A percentile compares a stretch with the other conserved stretches of the same genome.
Conservation (phyloP, 2,797 vertebrate species). For the Halcyon smyrnensis region DNA sequence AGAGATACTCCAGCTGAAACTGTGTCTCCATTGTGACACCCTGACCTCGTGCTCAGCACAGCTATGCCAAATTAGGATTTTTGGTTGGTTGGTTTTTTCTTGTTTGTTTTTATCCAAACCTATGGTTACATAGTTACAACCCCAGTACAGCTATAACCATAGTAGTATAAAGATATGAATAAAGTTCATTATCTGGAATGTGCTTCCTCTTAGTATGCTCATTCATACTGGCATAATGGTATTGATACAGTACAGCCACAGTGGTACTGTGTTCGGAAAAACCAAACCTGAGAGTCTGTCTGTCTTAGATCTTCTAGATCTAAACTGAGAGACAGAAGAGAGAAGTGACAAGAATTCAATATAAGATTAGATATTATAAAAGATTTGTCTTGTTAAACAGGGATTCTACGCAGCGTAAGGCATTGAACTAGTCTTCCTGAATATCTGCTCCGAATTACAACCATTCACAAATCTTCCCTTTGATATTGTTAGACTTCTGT, state of each 20-base stretch:
- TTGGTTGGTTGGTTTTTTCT: not conserved
- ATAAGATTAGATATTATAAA: not conserved
- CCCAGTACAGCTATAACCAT: not conserved
- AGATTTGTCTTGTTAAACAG: not conserved
- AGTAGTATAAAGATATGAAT: not conserved
- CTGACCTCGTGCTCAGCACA: not conserved
- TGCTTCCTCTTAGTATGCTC: not conserved
- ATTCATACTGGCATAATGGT: not conserved
- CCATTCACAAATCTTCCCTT: not conserved
- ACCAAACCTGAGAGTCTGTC: not conserved
- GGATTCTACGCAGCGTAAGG: not conserved
- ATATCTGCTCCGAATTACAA: not conserved
- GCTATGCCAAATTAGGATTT: not conserved
- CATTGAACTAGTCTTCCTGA: not conserved
- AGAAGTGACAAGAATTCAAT: not conserved
- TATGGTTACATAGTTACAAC: not conserved
- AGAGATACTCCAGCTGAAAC: not conserved
- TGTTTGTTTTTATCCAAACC: not conserved
- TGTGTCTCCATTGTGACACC: not conserved
- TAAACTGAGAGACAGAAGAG: not conserved
- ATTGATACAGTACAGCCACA: not conserved
- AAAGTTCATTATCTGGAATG: not conserved
- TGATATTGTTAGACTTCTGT: not conserved
- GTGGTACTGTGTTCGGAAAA: not conserved
- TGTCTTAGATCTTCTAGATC: not conserved